Evolutionary conservation across 1,140 invertebrate genomes (phyloP).

Genomic region (Vollenhovia emeryi): DNA sequence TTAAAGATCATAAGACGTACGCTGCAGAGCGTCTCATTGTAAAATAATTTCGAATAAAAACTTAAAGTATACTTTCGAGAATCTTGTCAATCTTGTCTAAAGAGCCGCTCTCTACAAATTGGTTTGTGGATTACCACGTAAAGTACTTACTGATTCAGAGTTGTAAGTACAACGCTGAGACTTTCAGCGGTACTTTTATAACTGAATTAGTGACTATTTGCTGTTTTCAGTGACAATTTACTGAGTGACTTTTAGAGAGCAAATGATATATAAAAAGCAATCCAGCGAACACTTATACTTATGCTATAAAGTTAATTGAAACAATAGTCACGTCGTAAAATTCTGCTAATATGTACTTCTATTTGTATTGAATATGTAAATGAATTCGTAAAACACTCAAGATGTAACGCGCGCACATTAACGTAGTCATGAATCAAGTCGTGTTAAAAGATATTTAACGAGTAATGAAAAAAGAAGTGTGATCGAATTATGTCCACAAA

Average conservation of each 20-base stretch:
- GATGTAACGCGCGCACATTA: neutral
- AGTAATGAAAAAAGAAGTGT: neutral
- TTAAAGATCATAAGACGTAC: neutral
- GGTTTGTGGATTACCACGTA: too few species aligned
- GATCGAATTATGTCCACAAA: neutral
- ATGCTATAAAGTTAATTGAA: constrained; percentile 8
- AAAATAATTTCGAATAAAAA: neutral
- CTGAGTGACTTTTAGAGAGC: too few species aligned
- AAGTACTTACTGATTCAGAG: too few species aligned
- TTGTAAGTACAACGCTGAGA: too few species aligned
- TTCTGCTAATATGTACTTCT: neutral
- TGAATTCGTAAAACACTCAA: neutral
- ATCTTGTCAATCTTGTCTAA: neutral
- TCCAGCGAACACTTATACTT: neutral
- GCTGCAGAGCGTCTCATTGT: neutral
- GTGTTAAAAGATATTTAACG: neutral
- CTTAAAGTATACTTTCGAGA: neutral
- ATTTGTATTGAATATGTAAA: neutral
- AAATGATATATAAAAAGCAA: neutral
- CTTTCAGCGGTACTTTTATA: too few species aligned
- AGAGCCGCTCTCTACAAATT: too few species aligned
- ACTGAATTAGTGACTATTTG: too few species aligned
- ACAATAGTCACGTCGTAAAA: neutral
- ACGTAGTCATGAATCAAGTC: neutral
- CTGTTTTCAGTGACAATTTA: too few species aligned